Evolutionary conservation across 2,113 vertebrate species (phyloP).

Genomic region (Forbesichthys papilliferus): DNA sequence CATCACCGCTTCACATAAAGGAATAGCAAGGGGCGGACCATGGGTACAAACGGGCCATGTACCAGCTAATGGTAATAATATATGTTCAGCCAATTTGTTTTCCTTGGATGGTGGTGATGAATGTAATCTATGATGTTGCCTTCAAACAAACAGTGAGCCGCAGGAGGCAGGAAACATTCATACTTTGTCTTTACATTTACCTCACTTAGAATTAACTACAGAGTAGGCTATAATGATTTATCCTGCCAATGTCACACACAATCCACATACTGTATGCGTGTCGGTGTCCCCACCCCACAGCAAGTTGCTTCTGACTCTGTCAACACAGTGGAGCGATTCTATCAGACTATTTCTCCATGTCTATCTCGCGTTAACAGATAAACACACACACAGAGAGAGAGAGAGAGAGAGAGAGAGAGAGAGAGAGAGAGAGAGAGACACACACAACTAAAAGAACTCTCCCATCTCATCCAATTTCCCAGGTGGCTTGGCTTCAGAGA

Average conservation of each 20-base stretch:
- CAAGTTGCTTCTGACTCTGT: too few species aligned
- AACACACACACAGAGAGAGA: not conserved
- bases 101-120: conserved; percentile 60
- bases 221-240: conserved; percentile 18
- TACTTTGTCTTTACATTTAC: conserved; percentile 25
- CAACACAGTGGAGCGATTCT: too few species aligned
- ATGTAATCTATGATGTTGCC: conserved; percentile 53
- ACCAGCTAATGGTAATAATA: conserved; percentile 61
- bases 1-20: conserved; percentile 40
- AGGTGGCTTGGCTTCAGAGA: conserved; percentile 39
- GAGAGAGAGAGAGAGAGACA: not conserved
- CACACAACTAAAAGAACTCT: not conserved
- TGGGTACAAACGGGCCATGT: conserved; percentile 42
- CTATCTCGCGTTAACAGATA: not conserved
- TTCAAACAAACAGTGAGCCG: conserved; percentile 44
- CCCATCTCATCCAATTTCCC: conserved; percentile 21
- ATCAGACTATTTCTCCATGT: not conserved
- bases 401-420: too few species aligned
- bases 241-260: conserved; percentile 25
- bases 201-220: conserved; percentile 24
- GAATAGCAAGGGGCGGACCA: conserved; percentile 19
- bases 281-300: too few species aligned
- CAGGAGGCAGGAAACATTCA: conserved; percentile 14
- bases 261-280: conserved; percentile 11
- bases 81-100: conserved; percentile 64